A percentile compares a stretch with the other conserved stretches of the same genome.
Conservation (phyloP, 2,888 invertebrate genomes). For the Bombyx huttoni region DNA sequence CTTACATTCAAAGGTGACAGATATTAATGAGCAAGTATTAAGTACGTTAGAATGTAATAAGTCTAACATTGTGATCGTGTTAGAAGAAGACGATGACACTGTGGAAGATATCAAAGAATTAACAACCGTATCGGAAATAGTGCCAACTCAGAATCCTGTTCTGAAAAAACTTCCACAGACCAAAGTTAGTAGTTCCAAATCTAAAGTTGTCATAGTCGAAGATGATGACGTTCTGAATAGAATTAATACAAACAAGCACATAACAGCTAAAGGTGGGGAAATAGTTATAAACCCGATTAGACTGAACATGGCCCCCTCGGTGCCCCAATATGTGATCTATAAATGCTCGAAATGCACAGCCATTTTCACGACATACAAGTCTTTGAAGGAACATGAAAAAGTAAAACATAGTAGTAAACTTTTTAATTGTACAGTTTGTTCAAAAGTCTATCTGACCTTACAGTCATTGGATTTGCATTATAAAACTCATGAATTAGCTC, state of each 20-base stretch:
- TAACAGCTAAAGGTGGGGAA: slow-evolving; percentile 20
- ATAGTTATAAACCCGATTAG: slow-evolving; percentile 22
- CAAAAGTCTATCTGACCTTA: slow-evolving; percentile 27
- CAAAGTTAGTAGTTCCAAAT: no score
- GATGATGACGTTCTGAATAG: no score
- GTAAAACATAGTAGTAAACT: slow-evolving; percentile 21
- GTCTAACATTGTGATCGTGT: slow-evolving; percentile 31
- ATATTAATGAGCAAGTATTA: slow-evolving; percentile 22
- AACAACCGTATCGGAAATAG: slow-evolving; percentile 14
- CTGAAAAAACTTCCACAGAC: neutral
- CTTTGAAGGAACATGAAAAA: slow-evolving; percentile 30
- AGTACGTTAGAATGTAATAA: slow-evolving; percentile 12
- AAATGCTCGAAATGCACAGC: slow-evolving; percentile 25
- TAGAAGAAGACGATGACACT: slow-evolving; percentile 27
- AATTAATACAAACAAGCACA: neutral
- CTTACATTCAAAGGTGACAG: slow-evolving; percentile 27
- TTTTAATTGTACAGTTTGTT: slow-evolving; percentile 27
- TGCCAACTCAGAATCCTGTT: slow-evolving; percentile 14
- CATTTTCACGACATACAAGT: slow-evolving; percentile 26
- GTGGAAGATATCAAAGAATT: slow-evolving; percentile 18
- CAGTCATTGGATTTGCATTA: slow-evolving; percentile 33
- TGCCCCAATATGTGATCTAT: slow-evolving; percentile 19
- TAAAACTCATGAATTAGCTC: slow-evolving; percentile 21
- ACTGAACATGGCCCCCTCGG: slow-evolving; percentile 9
- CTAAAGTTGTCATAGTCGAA: no score